Conservation (phyloP, 1,140 invertebrate genomes). For the Pararge aegeria region DNA sequence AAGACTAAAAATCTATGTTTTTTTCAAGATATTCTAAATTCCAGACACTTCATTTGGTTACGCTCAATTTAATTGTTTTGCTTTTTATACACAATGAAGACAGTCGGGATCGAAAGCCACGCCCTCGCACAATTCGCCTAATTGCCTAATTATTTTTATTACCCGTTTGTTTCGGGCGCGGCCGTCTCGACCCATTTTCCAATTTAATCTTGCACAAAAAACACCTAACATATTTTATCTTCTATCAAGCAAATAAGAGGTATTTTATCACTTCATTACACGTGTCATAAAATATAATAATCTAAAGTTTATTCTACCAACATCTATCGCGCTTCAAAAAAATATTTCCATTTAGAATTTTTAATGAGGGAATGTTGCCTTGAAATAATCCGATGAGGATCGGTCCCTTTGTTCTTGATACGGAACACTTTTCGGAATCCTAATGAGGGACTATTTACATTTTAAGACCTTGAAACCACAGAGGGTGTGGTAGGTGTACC, state of each 20-base stretch:
- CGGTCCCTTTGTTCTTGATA: slow-evolving; percentile 41
- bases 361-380: slow-evolving; percentile 41
- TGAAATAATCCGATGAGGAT: slow-evolving; percentile 36
- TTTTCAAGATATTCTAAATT: not conserved
- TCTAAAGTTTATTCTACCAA: slow-evolving; percentile 10
- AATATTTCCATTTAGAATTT: slow-evolving; percentile 39
- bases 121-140: slow-evolving; percentile 57
- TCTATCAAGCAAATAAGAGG: slow-evolving; percentile 9
- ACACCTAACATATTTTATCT: slow-evolving; percentile 5
- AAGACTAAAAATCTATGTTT: too few relatives aligned
- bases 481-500: slow-evolving; percentile 9
- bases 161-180: slow-evolving; percentile 58
- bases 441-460: slow-evolving; percentile 38
- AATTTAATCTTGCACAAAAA: slow-evolving; percentile 36
- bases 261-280: slow-evolving; percentile 10
- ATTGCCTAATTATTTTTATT: slow-evolving; percentile 76
- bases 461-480: slow-evolving; percentile 22
- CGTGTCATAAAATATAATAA: slow-evolving; percentile 6
- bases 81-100: slow-evolving; percentile 61
- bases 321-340: slow-evolving; percentile 42
- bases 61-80: slow-evolving; percentile 39
- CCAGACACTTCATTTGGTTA: slow-evolving; percentile 24
- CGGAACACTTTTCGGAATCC: slow-evolving; percentile 37
- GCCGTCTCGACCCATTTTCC: slow-evolving; percentile 56
- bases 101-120: slow-evolving; percentile 47